phyloP scores from a whole-genome alignment of 2,113 vertebrate species.

The Craseonycteris thonglongyai region DNA sequence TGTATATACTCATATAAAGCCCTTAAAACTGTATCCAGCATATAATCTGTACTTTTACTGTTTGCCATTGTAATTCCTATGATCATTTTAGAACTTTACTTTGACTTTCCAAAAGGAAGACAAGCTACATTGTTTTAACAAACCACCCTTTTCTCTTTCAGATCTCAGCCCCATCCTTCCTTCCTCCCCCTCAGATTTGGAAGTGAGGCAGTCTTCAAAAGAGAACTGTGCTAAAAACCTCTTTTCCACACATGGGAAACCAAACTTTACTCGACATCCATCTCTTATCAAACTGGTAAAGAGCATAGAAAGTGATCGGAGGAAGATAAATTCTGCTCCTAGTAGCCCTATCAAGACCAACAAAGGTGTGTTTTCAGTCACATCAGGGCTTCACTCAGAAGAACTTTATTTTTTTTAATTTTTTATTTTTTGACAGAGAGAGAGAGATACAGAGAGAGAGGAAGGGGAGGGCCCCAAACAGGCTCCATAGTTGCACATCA shows the following conservation, averaged over 20 bases:
- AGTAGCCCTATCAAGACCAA: slow-evolving; percentile 86
- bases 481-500: too few species aligned
- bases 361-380: slow-evolving; percentile 73
- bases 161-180: slow-evolving; percentile 56
- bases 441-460: too few species aligned
- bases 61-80: background rate
- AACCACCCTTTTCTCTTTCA: slow-evolving; percentile 44
- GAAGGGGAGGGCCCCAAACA: too few species aligned
- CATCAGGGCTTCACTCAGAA: background rate
- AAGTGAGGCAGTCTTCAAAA: slow-evolving; percentile 75
- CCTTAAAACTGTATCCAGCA: background rate
- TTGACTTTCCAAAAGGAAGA: background rate
- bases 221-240: slow-evolving; percentile 95
- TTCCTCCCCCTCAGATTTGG: slow-evolving; percentile 47
- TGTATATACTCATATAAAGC: background rate
- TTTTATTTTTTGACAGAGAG: too few species aligned
- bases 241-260: slow-evolving; percentile 85
- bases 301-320: slow-evolving; percentile 88
- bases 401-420: background rate
- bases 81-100: background rate
- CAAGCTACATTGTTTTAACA: background rate
- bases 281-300: slow-evolving; percentile 93
- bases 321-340: slow-evolving; percentile 94
- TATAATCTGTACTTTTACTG: background rate
- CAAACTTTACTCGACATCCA: slow-evolving; percentile 90